Percentiles rank a stretch among this genome's conserved stretches.
These are phyloP conservation scores for Frieseomelitta varia DNA, from an alignment of 1,140 invertebrate species.

Conservation along the genomic window DNA sequence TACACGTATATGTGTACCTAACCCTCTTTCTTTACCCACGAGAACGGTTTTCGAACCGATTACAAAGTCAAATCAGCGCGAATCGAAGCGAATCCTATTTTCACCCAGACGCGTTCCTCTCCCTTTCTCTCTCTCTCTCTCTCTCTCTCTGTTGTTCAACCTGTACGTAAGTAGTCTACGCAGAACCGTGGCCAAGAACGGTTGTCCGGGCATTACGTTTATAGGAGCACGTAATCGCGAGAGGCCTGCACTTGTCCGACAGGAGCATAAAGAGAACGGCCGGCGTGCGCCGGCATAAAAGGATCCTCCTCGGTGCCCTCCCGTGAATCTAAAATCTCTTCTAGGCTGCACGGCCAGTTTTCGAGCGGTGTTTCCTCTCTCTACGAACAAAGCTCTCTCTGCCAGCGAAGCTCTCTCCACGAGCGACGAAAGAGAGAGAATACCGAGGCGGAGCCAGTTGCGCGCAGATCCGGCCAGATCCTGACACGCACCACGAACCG, in stretches of 20 bases:
- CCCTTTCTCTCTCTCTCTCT: too few relatives aligned
- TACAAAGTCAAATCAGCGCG: too few relatives aligned
- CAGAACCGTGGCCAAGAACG: background rate
- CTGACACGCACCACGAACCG: slow-evolving; percentile 36
- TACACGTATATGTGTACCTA: too few relatives aligned
- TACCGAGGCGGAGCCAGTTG: slow-evolving; percentile 3
- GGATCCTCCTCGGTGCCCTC: slow-evolving; percentile 44
- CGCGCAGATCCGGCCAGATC: slow-evolving; percentile 26
- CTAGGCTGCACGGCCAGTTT: slow-evolving; percentile 37
- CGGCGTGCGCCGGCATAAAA: slow-evolving; percentile 56
- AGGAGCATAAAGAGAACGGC: slow-evolving; percentile 51
- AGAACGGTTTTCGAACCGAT: too few relatives aligned
- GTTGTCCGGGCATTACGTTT: slow-evolving; percentile 48
- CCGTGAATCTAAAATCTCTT: slow-evolving; percentile 58
- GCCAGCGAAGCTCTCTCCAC: too few relatives aligned
- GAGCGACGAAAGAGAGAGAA: background rate
- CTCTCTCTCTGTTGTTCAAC: background rate
- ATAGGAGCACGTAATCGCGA: slow-evolving; percentile 64
- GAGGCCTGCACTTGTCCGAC: slow-evolving; percentile 55
- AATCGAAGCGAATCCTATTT: too few relatives aligned
- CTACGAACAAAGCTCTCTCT: too few relatives aligned
- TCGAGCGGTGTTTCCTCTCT: background rate
- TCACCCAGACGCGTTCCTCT: too few relatives aligned
- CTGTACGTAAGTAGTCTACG: background rate
- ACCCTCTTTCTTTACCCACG: too few relatives aligned